Evolutionary conservation across 2,888 invertebrate genomes (phyloP), one percentile per base, ranked within the genome.

Genomic region (Mycogona germanica): DNA sequence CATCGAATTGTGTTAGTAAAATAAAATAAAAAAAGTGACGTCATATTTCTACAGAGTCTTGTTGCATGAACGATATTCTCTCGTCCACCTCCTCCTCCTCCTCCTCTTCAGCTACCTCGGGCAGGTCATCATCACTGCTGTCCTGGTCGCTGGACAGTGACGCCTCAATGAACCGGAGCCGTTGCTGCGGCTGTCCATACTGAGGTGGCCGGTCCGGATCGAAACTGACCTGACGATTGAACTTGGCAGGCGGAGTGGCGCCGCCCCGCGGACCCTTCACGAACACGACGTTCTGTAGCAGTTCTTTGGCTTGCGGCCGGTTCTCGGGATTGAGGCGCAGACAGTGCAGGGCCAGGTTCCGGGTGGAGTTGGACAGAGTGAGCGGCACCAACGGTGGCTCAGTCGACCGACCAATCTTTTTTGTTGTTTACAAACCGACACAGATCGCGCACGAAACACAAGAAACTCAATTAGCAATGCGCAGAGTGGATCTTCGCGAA

Each of bases 311-410:
- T 4, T 21, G n/a, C 28, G 49, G 49, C 38, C 49, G 35, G 32
- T 23, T 12, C 17, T 49, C 28, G 23, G 38, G 49, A 23, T 37
- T 37, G 23, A 49, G 21, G n/a, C 38, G 14, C 25, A 49, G 23
- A 23, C 49, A 49, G 25, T 49, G 35, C 12, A 17, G 2, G n/a
- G 37, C 37, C 38, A 49, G 14, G n/a, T 19, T 49, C 23, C 25
- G 21, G 9, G 49, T 49, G 14, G 49, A 49, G 38, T 37, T 49
- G 21, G 49, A 21, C 14, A 49, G 49, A 37, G 14, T 17, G 9
- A n/a, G n/a, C 38, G 49, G 49, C 25, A 49, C 25, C 23, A 9
- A 12, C 12, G 49, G 49, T 9, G 49, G 49, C n/a, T 37, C 23
- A 9, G 2, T 17, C 17, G 49, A 37, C 28, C 37, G 12, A 23